A percentile compares a stretch with the other conserved stretches of the same genome.
Evolutionary conservation across 2,113 vertebrate species (phyloP).

Genomic region (Albula goreensis): DNA sequence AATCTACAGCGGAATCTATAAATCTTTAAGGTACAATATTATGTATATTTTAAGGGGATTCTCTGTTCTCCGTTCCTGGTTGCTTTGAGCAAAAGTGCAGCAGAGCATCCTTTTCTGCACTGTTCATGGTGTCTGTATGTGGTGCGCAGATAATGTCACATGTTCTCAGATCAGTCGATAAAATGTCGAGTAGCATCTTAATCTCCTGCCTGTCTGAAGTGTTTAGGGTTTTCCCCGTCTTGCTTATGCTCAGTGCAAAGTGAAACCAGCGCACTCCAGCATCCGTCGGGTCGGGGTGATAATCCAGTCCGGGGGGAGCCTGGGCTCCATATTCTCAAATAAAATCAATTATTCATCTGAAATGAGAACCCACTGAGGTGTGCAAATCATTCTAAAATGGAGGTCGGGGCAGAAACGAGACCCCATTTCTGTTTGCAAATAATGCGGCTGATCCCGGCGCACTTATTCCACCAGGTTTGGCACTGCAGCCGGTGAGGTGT

Average conservation of each 20-base stretch:
- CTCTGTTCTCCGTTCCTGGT: background rate
- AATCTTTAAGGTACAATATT: background rate
- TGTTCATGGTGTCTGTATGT: background rate
- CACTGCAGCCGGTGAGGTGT: background rate
- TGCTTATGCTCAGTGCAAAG: background rate
- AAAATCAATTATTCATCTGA: slow-evolving; percentile 32
- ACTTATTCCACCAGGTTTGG: background rate
- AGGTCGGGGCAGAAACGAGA: background rate
- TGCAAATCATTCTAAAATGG: slow-evolving; percentile 6
- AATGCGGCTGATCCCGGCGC: background rate
- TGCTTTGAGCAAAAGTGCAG: background rate
- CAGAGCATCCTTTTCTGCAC: background rate
- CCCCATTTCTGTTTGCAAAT: background rate
- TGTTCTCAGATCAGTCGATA: background rate
- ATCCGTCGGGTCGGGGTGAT: background rate
- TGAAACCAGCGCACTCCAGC: background rate
- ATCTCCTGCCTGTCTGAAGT: background rate
- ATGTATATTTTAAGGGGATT: slow-evolving; percentile 1
- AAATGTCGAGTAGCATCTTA: background rate
- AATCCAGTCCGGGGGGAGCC: slow-evolving; percentile 6
- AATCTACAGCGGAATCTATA: background rate
- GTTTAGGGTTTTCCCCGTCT: background rate
- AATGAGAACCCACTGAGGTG: slow-evolving; percentile 8
- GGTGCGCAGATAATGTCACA: background rate
- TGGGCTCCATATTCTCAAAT: background rate